Percentiles rank a stretch among this genome's conserved stretches.
phyloP scores from a whole-genome alignment of 2,888 invertebrate genomes.

The Ichneumoninae sp. region DNA sequence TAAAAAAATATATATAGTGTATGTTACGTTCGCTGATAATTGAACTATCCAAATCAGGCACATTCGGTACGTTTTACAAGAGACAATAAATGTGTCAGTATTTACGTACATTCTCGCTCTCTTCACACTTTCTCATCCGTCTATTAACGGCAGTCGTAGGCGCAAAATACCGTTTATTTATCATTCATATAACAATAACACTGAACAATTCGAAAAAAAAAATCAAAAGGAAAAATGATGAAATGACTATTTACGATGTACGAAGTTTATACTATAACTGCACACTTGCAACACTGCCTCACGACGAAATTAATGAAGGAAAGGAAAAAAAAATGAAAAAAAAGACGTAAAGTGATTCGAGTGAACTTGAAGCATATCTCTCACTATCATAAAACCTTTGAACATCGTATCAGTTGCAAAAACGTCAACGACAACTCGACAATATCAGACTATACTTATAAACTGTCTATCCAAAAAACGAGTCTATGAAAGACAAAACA shows the following conservation, averaged over 20 bases:
- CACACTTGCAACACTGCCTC: slow-evolving; percentile 17
- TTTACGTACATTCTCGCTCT: slow-evolving; percentile 53
- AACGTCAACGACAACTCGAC: slow-evolving; percentile 29
- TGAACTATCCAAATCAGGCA: slow-evolving; percentile 62
- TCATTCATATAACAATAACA: slow-evolving; percentile 4
- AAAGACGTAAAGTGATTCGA: background rate
- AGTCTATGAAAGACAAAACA: slow-evolving; percentile 2
- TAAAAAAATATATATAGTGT: slow-evolving; percentile 59
- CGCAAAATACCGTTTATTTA: background rate
- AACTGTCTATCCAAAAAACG: slow-evolving; percentile 26
- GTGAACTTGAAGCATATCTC: slow-evolving; percentile 9
- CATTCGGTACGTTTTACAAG: slow-evolving; percentile 64
- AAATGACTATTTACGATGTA: slow-evolving; percentile 14
- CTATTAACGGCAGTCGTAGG: slow-evolving; percentile 5
- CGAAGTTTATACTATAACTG: slow-evolving; percentile 1
- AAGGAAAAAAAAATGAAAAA: slow-evolving; percentile 1
- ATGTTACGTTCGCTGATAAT: slow-evolving; percentile 52
- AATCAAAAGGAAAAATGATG: slow-evolving; percentile 3
- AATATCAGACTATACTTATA: slow-evolving; percentile 13
- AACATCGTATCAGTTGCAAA: slow-evolving; percentile 43
- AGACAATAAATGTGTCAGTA: slow-evolving; percentile 44
- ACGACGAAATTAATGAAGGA: background rate
- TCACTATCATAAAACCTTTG: slow-evolving; percentile 39
- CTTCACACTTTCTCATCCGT: slow-evolving; percentile 1
- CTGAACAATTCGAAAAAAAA: background rate